Conservation (phyloP, 2,113 vertebrate genomes). For the Pica pica region DNA sequence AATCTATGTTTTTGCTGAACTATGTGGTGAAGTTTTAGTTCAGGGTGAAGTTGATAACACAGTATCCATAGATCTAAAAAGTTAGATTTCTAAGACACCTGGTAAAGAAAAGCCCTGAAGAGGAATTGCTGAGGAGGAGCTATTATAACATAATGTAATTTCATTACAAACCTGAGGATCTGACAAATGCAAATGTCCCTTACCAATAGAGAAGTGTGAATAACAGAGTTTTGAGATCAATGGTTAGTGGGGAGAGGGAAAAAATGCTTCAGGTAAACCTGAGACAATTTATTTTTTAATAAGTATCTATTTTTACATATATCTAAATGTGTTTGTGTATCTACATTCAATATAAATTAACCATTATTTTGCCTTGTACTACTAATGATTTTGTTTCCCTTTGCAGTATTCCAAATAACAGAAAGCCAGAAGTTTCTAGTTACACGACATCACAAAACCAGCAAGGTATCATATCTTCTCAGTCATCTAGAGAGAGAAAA, state of each 20-base stretch:
- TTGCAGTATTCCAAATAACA: not conserved
- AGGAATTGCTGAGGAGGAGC: not conserved
- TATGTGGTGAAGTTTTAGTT: not conserved
- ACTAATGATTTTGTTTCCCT: not conserved
- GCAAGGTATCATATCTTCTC: not conserved
- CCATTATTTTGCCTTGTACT: not conserved
- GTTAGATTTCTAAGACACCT: not conserved
- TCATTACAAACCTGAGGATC: not conserved
- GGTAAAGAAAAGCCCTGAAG: not conserved
- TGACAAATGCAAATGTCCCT: not conserved
- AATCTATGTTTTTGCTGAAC: not conserved
- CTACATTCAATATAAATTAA: not conserved
- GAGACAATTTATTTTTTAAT: not conserved
- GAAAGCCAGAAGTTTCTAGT: not conserved
- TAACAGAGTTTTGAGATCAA: not conserved
- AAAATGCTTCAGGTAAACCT: not conserved
- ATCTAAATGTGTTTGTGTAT: not conserved
- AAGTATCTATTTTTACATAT: not conserved
- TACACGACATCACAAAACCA: not conserved
- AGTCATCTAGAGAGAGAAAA: not conserved
- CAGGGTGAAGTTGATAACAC: not conserved
- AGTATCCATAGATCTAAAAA: not conserved
- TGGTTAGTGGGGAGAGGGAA: not conserved
- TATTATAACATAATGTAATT: not conserved
- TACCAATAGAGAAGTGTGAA: not conserved